These are phyloP conservation scores for Siniperca obscura DNA, from an alignment of 2,797 vertebrate genomes.

Conservation along the genomic window DNA sequence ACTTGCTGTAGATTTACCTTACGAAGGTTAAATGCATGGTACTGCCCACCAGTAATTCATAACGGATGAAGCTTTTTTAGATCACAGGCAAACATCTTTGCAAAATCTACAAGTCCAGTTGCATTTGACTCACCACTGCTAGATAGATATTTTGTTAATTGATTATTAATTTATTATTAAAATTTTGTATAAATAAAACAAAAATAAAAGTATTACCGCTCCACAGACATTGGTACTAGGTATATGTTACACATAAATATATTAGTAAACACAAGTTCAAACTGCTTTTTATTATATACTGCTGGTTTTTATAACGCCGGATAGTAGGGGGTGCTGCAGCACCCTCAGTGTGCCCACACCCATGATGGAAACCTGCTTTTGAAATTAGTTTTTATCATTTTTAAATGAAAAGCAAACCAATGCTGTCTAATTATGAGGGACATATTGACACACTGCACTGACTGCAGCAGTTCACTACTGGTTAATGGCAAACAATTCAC, in stretches of 20 bases:
- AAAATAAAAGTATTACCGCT: too few species aligned
- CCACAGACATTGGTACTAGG: too few species aligned
- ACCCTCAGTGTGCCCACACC: too few species aligned
- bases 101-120: neutral
- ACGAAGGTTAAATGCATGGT: neutral
- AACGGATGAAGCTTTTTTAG: neutral
- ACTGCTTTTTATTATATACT: too few species aligned
- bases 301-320: too few species aligned
- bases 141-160: neutral
- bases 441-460: neutral
- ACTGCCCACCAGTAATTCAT: neutral
- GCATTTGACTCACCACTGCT: neutral
- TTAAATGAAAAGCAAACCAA: neutral
- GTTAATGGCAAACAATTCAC: neutral
- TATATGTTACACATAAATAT: too few species aligned
- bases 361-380: neutral
- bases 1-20: neutral
- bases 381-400: neutral
- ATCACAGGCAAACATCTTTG: neutral
- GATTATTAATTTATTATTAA: neutral
- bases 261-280: too few species aligned
- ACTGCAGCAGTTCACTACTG: neutral
- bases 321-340: too few species aligned
- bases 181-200: too few species aligned
- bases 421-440: neutral